Percentiles rank a stretch among this genome's conserved stretches.
Evolutionary conservation across 2,888 invertebrate species (phyloP).

Genomic region (Mesorhabditis spiculigera): DNA sequence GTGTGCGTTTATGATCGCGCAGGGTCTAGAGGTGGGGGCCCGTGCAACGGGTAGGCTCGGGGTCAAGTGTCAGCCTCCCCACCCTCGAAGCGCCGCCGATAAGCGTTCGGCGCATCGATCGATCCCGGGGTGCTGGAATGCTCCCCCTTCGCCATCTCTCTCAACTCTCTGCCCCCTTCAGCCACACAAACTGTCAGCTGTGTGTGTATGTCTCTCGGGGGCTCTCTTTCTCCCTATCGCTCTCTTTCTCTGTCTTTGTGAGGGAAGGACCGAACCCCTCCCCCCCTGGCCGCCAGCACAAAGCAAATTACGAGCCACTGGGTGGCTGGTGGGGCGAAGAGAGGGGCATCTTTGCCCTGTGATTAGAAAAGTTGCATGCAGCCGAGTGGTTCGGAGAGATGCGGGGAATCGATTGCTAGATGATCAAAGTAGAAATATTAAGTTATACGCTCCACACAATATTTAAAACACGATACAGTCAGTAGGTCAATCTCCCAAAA

Average conservation of each 20-base stretch:
- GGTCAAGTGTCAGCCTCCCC: constrained; percentile 6
- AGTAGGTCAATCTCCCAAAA: too few species aligned
- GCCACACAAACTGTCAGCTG: background rate
- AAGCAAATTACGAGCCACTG: too few species aligned
- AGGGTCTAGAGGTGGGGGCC: background rate
- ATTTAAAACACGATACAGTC: too few species aligned
- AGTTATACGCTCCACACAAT: too few species aligned
- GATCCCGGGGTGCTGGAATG: constrained; percentile 3
- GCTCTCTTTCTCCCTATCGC: background rate
- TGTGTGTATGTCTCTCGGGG: background rate
- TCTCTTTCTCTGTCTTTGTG: background rate
- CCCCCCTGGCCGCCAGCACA: too few species aligned
- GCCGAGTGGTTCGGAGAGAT: background rate
- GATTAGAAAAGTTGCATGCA: constrained; percentile 2
- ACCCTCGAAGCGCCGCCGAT: background rate
- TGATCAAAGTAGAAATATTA: too few species aligned
- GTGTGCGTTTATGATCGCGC: constrained; percentile 6
- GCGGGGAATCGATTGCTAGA: too few species aligned
- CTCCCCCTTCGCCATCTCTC: background rate
- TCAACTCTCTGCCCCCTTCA: background rate
- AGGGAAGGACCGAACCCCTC: too few species aligned
- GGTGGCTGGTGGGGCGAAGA: too few species aligned
- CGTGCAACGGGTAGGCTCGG: background rate
- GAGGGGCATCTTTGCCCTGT: too few species aligned
- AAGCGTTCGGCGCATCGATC: constrained; percentile 7